These are phyloP conservation scores for Atrina japonica DNA, from an alignment of 2,888 invertebrate species.

Conservation along the genomic window DNA sequence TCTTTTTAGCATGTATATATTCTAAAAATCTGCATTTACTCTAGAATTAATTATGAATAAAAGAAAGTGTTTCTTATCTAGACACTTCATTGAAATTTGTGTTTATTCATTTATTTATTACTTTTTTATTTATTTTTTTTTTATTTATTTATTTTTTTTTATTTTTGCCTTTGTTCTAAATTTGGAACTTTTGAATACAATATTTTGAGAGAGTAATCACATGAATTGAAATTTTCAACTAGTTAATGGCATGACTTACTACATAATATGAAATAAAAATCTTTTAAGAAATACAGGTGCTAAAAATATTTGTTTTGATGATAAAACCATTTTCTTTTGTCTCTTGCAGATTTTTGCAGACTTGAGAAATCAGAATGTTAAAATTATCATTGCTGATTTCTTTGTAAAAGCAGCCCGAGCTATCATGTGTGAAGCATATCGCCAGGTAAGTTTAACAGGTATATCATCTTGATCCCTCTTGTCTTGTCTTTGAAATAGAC, in stretches of 20 bases:
- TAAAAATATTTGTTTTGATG: not conserved
- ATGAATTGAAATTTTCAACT: not conserved
- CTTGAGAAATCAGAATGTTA: conserved; percentile 85
- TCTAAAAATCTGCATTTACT: too few species aligned
- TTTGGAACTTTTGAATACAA: too few species aligned
- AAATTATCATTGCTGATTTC: conserved; percentile 90
- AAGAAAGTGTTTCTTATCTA: too few species aligned
- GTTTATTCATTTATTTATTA: too few species aligned
- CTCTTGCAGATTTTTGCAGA: conserved; percentile 77
- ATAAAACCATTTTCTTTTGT: not conserved
- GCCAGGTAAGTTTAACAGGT: conserved; percentile 79
- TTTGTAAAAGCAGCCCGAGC: conserved; percentile 85
- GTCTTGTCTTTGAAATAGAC: not conserved
- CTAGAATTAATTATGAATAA: too few species aligned
- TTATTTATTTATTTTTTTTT: too few species aligned
- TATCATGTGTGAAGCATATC: conserved; percentile 91
- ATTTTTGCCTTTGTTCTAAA: too few species aligned
- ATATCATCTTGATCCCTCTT: not conserved
- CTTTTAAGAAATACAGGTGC: not conserved
- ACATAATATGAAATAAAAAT: not conserved
- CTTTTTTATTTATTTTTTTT: too few species aligned
- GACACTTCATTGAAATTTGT: too few species aligned
- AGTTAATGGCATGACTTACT: not conserved
- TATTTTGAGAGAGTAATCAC: too few species aligned
- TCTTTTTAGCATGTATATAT: too few species aligned